These are phyloP conservation scores for Vanessa cardui DNA, from an alignment of 2,888 invertebrate genomes.

Conservation along the genomic window DNA sequence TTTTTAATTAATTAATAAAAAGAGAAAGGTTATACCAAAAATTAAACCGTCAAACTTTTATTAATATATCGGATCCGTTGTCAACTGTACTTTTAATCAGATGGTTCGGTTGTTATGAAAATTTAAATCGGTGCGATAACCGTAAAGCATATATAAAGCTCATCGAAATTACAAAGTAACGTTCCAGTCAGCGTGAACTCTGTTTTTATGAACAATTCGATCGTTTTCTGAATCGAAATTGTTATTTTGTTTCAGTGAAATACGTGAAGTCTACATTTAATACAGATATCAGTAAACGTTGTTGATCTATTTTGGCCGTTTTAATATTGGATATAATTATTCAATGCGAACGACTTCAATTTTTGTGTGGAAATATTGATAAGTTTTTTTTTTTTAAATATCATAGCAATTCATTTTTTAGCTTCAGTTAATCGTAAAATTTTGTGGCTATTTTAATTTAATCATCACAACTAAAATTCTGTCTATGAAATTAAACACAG, in stretches of 20 bases:
- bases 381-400: too few species aligned
- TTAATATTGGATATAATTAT: too few species aligned
- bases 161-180: constrained; percentile 36
- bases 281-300: too few species aligned
- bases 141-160: constrained; percentile 35
- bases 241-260: constrained; percentile 10
- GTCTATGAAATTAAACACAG: too few species aligned
- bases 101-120: constrained; percentile 35
- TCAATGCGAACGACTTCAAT: too few species aligned
- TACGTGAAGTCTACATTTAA: not conserved
- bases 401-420: too few species aligned
- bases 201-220: constrained; percentile 25
- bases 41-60: constrained; percentile 17
- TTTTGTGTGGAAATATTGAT: too few species aligned
- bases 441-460: too few species aligned
- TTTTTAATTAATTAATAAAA: not conserved
- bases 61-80: constrained; percentile 28
- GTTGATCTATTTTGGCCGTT: too few species aligned
- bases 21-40: not conserved
- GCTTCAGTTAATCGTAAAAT: too few species aligned
- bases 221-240: not conserved
- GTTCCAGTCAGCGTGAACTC: constrained; percentile 25
- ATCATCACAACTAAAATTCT: too few species aligned
- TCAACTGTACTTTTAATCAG: constrained; percentile 34
- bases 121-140: constrained; percentile 38